phyloP scores from a whole-genome alignment of 2,888 invertebrate species.

The Plebejus anna region DNA sequence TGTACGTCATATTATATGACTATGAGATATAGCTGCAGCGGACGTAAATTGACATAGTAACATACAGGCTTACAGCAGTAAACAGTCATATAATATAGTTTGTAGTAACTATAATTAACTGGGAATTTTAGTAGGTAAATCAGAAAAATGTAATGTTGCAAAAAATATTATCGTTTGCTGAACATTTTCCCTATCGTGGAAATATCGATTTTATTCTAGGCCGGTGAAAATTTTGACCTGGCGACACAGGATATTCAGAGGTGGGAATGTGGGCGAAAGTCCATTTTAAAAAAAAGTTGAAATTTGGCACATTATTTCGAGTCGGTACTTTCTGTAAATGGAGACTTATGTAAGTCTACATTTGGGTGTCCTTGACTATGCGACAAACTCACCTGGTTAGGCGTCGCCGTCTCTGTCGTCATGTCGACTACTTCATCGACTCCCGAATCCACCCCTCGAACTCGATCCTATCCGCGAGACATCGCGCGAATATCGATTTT shows the following conservation, averaged over 20 bases:
- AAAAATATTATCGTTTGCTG: neutral
- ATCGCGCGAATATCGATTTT: conserved; percentile 60
- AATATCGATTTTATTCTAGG: neutral
- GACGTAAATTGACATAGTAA: neutral
- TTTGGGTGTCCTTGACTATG: conserved; percentile 45
- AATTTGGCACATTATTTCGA: neutral
- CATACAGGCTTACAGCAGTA: neutral
- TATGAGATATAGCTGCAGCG: conserved; percentile 1
- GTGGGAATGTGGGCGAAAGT: too few relatives aligned
- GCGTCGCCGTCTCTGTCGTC: conserved; percentile 77
- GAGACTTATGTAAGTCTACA: conserved; percentile 35
- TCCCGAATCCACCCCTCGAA: conserved; percentile 53
- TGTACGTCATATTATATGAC: conserved; percentile 17
- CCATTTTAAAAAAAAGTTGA: too few relatives aligned
- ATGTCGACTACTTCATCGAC: conserved; percentile 69
- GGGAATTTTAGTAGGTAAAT: neutral
- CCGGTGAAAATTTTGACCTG: too few relatives aligned
- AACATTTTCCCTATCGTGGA: neutral
- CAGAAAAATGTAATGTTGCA: neutral
- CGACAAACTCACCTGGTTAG: conserved; percentile 64
- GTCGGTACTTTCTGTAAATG: neutral
- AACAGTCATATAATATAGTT: neutral
- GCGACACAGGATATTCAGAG: too few relatives aligned
- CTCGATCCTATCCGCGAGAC: conserved; percentile 43
- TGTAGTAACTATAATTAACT: neutral